A percentile compares a stretch with the other conserved stretches of the same genome.
Evolutionary conservation across 1,140 invertebrate species (phyloP).

Genomic region (Oncopeltus fasciatus): DNA sequence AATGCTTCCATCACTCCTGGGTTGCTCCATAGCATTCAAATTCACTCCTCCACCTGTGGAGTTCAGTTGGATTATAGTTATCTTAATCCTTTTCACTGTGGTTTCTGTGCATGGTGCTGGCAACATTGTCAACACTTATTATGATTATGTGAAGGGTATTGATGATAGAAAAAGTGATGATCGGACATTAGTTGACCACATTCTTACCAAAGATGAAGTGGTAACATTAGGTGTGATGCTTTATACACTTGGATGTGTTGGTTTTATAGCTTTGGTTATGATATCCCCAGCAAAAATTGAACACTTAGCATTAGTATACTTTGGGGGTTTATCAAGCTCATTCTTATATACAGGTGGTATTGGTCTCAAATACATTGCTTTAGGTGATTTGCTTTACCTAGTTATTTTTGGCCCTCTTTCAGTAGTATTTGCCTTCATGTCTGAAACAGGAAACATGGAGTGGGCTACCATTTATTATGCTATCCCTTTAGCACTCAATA

Average conservation of each 20-base stretch:
- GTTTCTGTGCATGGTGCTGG: slow-evolving; percentile 86
- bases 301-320: slow-evolving; percentile 83
- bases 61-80: slow-evolving; percentile 62
- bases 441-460: slow-evolving; percentile 73
- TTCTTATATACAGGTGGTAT: slow-evolving; percentile 62
- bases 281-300: slow-evolving; percentile 84
- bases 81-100: slow-evolving; percentile 70
- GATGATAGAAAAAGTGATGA: slow-evolving; percentile 85
- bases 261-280: slow-evolving; percentile 63
- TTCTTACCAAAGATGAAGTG: slow-evolving; percentile 72
- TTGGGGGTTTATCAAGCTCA: slow-evolving; percentile 89
- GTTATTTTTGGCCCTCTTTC: slow-evolving; percentile 88
- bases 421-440: slow-evolving; percentile 85
- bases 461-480: slow-evolving; percentile 83
- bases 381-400: slow-evolving; percentile 56
- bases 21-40: slow-evolving; percentile 74
- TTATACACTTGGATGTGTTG: slow-evolving; percentile 75
- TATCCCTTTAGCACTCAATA: slow-evolving; percentile 82
- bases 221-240: slow-evolving; percentile 65
- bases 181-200: slow-evolving; percentile 78
- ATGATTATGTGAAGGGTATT: slow-evolving; percentile 84
- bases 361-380: slow-evolving; percentile 44
- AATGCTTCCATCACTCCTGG: slow-evolving; percentile 73
- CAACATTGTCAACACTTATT: slow-evolving; percentile 94
- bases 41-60: slow-evolving; percentile 41